Base-by-base conservation (phyloP, 2,797 vertebrate genomes). In the Synaphobranchus kaupii region DNA sequence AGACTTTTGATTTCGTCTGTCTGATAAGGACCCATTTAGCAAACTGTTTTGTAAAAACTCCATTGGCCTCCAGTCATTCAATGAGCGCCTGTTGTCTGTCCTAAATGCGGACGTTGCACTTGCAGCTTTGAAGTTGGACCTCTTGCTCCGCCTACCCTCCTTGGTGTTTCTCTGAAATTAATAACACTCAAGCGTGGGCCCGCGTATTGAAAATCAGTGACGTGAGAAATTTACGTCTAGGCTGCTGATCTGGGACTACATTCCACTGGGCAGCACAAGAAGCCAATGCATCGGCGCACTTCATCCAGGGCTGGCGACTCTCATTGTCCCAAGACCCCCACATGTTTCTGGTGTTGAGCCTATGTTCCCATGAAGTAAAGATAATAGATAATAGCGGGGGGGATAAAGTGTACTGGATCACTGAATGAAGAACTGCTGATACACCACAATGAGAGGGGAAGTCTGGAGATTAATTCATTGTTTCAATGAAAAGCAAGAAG, bases 401-500 rank as follows among this genome's bases (percentile, higher is more conserved):
- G 52, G 28, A 76, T 48, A 50, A 54, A 34, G 68, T 81, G 54
- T 50, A 68, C 28, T 66, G 86, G 31, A 85, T 54, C 87, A 88
- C 86, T 85, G 80, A 47, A 54, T 71, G 76, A 56, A 76, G 85
- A 58, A 76, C 80, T 80, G 84, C 54, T 90, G 85, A 90, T 86
- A 39, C 83, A 54, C 73, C 25, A 47, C 34, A 50, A 58, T 10
- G 48, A 54, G 20, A 54, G 81, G n/a, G 25, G 47, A 8, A 50
- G 34, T 4, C 9, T 34, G 17, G 68, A 87, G 88, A 93, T 90
- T 89, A 85, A 89, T 83, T 92, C 88, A 91, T 89, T 92, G 92
- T 93, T 92, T 91, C 88, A 44, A 89, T 80, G 90, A 86, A 90
- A 91, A 84, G 68, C 86, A 86, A 89, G 84, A 92, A 92, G 13